Evolutionary conservation across 2,888 invertebrate species (phyloP).

Genomic region (Prosopocoilus inquinatus): DNA sequence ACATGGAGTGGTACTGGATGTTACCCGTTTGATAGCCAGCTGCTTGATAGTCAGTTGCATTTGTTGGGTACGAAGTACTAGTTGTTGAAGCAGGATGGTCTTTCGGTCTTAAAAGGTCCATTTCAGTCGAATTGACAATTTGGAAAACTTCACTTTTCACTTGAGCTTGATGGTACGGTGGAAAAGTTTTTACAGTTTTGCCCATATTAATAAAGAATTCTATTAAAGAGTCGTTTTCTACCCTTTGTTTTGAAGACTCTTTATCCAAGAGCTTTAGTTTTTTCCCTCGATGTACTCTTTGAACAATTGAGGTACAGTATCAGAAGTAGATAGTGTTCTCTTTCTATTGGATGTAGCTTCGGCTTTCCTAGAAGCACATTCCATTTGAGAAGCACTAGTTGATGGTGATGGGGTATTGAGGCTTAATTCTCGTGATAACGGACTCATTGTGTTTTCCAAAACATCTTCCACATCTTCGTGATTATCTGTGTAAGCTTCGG

Average conservation of each 20-base stretch:
- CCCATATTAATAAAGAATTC: not conserved
- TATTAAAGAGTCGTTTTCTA: not conserved
- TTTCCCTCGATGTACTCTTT: not conserved
- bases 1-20: too few species aligned
- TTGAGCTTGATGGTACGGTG: not conserved
- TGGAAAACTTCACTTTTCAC: not conserved
- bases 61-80: not conserved
- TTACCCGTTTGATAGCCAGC: too few species aligned
- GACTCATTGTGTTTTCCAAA: too few species aligned
- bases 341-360: not conserved
- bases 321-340: not conserved
- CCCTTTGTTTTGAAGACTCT: not conserved
- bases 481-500: too few species aligned
- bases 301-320: not conserved
- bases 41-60: not conserved
- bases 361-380: too few species aligned
- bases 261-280: not conserved
- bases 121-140: constrained; percentile 1
- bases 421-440: too few species aligned
- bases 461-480: too few species aligned
- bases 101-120: not conserved
- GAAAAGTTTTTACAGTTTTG: not conserved
- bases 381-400: too few species aligned
- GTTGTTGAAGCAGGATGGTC: not conserved
- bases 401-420: too few species aligned